These are phyloP conservation scores for Caenorhabditis doughertyi DNA, from an alignment of 2,888 invertebrate genomes.

Conservation along the genomic window DNA sequence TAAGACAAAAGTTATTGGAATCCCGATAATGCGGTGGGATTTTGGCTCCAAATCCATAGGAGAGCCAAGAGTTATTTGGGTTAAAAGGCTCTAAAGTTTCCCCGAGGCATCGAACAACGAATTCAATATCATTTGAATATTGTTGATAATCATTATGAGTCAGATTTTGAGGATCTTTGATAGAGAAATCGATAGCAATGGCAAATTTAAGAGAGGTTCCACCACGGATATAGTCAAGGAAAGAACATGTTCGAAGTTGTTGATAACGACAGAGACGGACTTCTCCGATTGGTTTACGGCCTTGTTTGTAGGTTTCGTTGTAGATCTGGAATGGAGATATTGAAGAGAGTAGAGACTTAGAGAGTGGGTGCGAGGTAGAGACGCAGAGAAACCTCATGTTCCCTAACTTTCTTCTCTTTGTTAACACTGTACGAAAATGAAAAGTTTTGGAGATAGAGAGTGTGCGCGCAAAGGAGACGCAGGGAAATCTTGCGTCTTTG, in stretches of 20 bases:
- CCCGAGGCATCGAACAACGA: constrained; percentile 72
- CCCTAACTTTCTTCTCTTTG: no score
- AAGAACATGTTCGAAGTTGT: constrained; percentile 72
- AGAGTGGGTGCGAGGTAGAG: no score
- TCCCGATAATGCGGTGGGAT: constrained; percentile 77
- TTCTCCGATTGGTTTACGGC: constrained; percentile 71
- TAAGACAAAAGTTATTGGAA: constrained; percentile 77
- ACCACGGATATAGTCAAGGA: constrained; percentile 72
- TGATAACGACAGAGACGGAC: constrained; percentile 70
- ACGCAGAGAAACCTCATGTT: no score
- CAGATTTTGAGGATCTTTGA: constrained; percentile 58
- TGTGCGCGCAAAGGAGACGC: no score
- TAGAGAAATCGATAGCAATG: constrained; percentile 76
- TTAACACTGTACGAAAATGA: no score
- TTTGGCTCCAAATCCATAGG: constrained; percentile 78
- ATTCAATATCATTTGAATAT: constrained; percentile 76
- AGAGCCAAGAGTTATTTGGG: constrained; percentile 69
- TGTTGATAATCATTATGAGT: constrained; percentile 66
- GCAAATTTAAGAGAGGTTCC: constrained; percentile 72
- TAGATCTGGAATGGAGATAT: constrained; percentile 47
- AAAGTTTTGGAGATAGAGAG: no score
- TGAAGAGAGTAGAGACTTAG: background rate
- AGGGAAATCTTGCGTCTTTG: no score
- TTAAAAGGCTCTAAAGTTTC: constrained; percentile 73
- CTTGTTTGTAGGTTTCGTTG: constrained; percentile 60